Base-by-base conservation (phyloP, 2,113 vertebrate genomes). In the Phylloscopus trochilus region DNA sequence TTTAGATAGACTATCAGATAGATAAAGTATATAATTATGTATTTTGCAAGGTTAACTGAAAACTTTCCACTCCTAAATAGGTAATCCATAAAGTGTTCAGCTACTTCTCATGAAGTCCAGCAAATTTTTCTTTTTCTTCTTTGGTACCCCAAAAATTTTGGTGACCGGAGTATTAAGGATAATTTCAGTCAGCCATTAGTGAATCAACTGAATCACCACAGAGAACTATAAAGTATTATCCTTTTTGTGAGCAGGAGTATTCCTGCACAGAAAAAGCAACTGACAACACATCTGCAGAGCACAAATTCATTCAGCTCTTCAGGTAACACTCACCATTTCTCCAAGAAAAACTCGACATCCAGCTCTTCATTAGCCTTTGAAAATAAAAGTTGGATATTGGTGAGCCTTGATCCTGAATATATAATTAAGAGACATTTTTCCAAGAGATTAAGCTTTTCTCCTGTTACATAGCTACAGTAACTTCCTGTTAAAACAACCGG, bases 341-440 rank as follows among this genome's bases (percentile, higher is more conserved):
- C 96, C 86, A 98, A 83, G 74, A 92, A 73, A 88, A 98, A 98
- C 80, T 98, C 98, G 53, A 98, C 97, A 41, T 98, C 97, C 85
- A 98, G 93, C 76, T 98, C 97, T 81, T 97, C 97, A 16, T 95
- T 93, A 76, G 78, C 96, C 97, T 97, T 91, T 85, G 62, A 92
- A 94, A 92, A 96, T 5, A 90, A 37, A 94, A 75, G 51, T 44
- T 20, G 20, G 27, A 90, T 55, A 86, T 4, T 23, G 7, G 70
- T 80, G 63, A 76, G 5, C 22, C 51, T 81, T 76, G 21, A 86
- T 31, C 11, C 60, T 69, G 13, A 81, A 47, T n/a, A 35, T 15
- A 46, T 27, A 43, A 51, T 35, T 66, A 47, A 23, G 22, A 70
- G 2, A 66, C 13, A 11, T 73, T 88, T 87, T 80, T 49, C 63